Evolutionary conservation across 2,797 vertebrate genomes (phyloP).

Genomic region (Pampus argenteus): DNA sequence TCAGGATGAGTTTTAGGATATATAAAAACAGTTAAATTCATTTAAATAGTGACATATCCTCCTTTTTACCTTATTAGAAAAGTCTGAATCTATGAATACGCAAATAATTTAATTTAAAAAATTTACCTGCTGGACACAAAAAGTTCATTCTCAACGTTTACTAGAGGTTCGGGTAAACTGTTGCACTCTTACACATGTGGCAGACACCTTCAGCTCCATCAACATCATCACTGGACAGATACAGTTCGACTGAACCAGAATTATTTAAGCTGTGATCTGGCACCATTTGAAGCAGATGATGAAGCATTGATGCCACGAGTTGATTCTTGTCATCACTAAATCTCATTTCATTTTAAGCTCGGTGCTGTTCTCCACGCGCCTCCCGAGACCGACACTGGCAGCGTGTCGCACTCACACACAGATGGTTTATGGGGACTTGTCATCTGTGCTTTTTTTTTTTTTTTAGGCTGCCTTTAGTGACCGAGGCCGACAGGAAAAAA

Average conservation of each 20-base stretch:
- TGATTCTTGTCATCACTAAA: conserved; percentile 56
- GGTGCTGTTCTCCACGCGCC: conserved; percentile 40
- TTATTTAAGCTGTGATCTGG: conserved; percentile 37
- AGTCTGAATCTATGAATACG: neutral
- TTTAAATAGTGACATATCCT: neutral
- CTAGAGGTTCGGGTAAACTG: neutral
- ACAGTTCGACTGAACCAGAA: neutral
- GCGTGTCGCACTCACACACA: conserved; percentile 54
- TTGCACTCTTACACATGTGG: neutral
- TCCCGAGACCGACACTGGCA: conserved; percentile 64
- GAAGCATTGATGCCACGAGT: conserved; percentile 48
- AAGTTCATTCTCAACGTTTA: too few relatives aligned
- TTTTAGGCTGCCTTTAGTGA: conserved; percentile 39
- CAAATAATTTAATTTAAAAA: neutral
- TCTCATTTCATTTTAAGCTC: conserved; percentile 70
- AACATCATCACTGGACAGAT: neutral
- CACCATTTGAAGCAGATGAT: conserved; percentile 39
- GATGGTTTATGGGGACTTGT: conserved; percentile 67
- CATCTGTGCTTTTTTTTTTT: conserved; percentile 63
- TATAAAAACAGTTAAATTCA: too few relatives aligned
- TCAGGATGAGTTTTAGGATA: too few relatives aligned
- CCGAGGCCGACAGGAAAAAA: conserved; percentile 41
- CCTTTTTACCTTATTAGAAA: neutral
- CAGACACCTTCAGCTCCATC: conserved; percentile 4
- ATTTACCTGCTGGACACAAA: neutral